Evolutionary conservation across 2,888 invertebrate species (phyloP), one percentile per base, ranked within the genome.

Genomic region (Uloborus plumipes): DNA sequence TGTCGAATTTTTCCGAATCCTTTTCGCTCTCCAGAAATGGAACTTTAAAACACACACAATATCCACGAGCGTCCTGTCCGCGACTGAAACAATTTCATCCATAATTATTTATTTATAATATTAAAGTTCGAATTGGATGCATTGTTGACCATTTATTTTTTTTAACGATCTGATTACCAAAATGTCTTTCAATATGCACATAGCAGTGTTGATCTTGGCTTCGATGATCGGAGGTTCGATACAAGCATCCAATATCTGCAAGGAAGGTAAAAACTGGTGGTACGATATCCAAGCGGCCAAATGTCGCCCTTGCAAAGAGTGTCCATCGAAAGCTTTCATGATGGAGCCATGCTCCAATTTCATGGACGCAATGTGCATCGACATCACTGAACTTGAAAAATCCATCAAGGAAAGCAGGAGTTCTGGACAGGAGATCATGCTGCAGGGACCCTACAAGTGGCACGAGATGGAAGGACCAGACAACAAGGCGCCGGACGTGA

Each of bases 341-440:
- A 61, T 82, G 59, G 71, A 65, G 0, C 82, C 82, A 0, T 82
- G 82, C 22, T 20, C 76, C 16, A 76, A 64, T 7, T 76, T 76
- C 55, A 65, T 58, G 66, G 49, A 82, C 53, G 71, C 82, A 15
- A 50, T 82, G 64, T 82, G 82, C 51, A 76, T 82, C 14, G 71
- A 82, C 53, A 50, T 82, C n/a, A 22, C 20, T 2, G 71, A 69
- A 39, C 39, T 72, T 15, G 39, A 62, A n/a, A 67, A 49, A 15
- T 64, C 22, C 0, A 58, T 65, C 9, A 49, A 59, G 16, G 50
- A 50, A 1, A 15, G 26, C 16, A 20, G 11, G 2, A 11, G 0
- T 14, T 31, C 2, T 4, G 39, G 16, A 16, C 64, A 62, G 16
- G 14, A 31, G 7, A 67, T 53, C 16, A 20, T 20, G 16, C n/a